These are phyloP conservation scores for Hiodon alosoides DNA, from an alignment of 2,113 vertebrate species.

Conservation along the genomic window DNA sequence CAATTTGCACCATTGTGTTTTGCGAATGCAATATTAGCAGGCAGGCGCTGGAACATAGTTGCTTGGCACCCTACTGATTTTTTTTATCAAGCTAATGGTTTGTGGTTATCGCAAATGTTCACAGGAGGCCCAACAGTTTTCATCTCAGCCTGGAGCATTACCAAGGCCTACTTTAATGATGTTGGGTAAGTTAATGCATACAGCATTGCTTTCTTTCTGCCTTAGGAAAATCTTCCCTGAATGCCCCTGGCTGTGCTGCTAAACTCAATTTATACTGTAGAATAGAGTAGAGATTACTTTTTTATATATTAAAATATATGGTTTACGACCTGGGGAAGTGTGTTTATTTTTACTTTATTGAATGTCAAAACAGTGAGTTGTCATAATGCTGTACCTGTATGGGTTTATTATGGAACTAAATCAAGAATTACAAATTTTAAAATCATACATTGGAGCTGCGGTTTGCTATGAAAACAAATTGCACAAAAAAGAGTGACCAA, in stretches of 20 bases:
- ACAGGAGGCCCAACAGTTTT: constrained; percentile 83
- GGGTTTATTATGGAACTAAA: too few species aligned
- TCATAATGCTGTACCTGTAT: too few species aligned
- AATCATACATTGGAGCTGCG: too few species aligned
- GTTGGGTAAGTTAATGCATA: constrained; percentile 69
- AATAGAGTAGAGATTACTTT: neutral
- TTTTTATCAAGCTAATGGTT: constrained; percentile 9
- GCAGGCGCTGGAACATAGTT: neutral
- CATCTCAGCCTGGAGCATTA: constrained; percentile 76
- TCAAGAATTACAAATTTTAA: too few species aligned
- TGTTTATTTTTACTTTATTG: too few species aligned
- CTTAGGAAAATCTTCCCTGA: constrained; percentile 1
- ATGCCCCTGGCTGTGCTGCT: neutral
- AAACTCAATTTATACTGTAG: neutral
- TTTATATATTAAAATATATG: too few species aligned
- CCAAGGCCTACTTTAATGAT: constrained; percentile 68
- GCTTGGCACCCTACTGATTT: neutral
- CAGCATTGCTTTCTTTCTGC: neutral
- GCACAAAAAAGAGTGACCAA: too few species aligned
- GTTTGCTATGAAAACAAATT: too few species aligned
- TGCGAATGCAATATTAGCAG: neutral
- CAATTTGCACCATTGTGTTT: too few species aligned
- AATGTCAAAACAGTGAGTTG: too few species aligned
- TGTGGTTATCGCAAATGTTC: constrained; percentile 24
- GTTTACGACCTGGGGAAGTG: too few species aligned